A percentile compares a stretch with the other conserved stretches of the same genome.
Conservation (phyloP, 2,113 vertebrate species). For the Martes martes region DNA sequence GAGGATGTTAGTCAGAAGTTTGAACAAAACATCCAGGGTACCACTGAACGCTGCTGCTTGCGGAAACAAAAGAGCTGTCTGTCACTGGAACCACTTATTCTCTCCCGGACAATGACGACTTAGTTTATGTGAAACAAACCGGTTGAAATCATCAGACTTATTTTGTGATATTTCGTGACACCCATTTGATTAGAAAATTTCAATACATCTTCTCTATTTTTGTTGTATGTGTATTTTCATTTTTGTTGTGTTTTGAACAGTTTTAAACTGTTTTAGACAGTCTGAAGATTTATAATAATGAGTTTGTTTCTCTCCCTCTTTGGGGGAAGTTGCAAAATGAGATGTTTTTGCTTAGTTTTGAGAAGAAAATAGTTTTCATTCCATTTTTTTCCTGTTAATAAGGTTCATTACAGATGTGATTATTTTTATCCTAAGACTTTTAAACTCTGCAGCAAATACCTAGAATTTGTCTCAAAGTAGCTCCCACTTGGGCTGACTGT, state of each 20-base stretch:
- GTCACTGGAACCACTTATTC: background rate
- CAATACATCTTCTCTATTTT: background rate
- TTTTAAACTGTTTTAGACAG: background rate
- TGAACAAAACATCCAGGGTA: background rate
- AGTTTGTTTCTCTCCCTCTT: background rate
- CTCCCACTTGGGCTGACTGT: background rate
- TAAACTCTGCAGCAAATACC: background rate
- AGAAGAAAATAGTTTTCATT: constrained; percentile 4
- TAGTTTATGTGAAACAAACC: background rate
- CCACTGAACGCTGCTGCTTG: background rate
- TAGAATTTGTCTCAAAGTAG: background rate
- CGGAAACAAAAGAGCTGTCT: background rate
- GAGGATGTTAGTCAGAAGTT: constrained; percentile 14
- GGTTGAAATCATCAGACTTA: background rate
- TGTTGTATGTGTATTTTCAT: background rate
- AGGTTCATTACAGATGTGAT: background rate
- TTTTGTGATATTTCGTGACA: background rate
- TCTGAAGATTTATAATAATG: background rate
- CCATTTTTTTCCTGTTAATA: background rate
- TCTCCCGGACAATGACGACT: background rate
- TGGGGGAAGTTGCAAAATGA: background rate
- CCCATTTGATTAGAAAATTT: background rate
- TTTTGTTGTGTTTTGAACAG: background rate
- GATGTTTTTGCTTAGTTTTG: constrained; percentile 20
- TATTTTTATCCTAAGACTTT: constrained; percentile 21